Evolutionary conservation across 1,140 invertebrate species (phyloP).

Genomic region (Pseudoatta argentina): DNA sequence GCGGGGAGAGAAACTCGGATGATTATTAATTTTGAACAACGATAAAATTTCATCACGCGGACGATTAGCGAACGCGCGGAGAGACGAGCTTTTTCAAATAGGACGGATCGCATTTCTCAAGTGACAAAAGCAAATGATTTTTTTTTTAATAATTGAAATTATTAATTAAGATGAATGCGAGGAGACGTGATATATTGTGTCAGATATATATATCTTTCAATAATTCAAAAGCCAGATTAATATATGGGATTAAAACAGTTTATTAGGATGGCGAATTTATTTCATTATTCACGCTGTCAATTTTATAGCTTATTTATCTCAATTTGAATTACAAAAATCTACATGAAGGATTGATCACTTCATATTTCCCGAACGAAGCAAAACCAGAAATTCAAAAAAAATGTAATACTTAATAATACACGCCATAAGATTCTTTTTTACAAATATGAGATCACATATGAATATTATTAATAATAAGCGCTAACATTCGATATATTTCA

Average conservation of each 20-base stretch:
- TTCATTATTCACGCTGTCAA: constrained; percentile 24
- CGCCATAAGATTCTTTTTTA: background rate
- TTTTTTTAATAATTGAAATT: constrained; percentile 19
- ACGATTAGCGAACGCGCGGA: background rate
- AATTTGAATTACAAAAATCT: constrained; percentile 25
- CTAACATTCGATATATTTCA: too few relatives aligned
- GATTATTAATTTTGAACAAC: constrained; percentile 60
- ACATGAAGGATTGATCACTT: constrained; percentile 9
- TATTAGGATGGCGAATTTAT: constrained; percentile 25
- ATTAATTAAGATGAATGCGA: constrained; percentile 38
- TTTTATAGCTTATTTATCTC: constrained; percentile 8
- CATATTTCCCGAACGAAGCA: background rate
- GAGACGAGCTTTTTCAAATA: background rate
- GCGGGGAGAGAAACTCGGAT: constrained; percentile 4
- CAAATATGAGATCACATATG: too few relatives aligned
- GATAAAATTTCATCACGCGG: constrained; percentile 49
- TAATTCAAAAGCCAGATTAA: constrained; percentile 42
- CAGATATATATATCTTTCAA: constrained; percentile 39
- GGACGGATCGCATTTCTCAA: background rate
- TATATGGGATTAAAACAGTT: constrained; percentile 28
- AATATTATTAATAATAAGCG: too few relatives aligned
- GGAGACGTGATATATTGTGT: background rate
- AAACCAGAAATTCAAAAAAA: background rate
- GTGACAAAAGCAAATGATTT: background rate
- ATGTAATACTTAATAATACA: background rate